phyloP scores from a whole-genome alignment of 2,113 vertebrate genomes.

The Chamaetylas fuelleborni region DNA sequence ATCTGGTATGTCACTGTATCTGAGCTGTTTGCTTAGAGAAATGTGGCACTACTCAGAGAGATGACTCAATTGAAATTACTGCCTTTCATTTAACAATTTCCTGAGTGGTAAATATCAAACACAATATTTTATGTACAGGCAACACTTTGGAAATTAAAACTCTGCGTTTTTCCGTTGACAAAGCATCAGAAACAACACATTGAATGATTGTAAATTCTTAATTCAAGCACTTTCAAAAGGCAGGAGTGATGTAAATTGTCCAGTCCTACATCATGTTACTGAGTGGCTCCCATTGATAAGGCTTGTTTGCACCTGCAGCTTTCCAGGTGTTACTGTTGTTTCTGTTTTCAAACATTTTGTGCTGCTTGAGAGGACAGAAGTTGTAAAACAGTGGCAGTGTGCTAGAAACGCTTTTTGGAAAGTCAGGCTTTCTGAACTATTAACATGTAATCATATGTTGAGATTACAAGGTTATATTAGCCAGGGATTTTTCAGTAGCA shows the following conservation, averaged over 20 bases:
- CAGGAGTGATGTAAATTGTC: not conserved
- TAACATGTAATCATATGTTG: not conserved
- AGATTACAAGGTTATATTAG: not conserved
- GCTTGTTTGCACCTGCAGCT: not conserved
- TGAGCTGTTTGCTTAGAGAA: not conserved
- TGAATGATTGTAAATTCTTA: not conserved
- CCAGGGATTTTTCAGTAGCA: not conserved
- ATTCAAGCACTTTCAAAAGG: not conserved
- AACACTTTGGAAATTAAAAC: not conserved
- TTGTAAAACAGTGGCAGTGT: not conserved
- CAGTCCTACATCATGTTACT: not conserved
- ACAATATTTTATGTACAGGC: not conserved
- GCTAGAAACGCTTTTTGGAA: not conserved
- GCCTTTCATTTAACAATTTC: not conserved
- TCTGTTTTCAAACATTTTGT: not conserved
- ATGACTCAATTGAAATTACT: not conserved
- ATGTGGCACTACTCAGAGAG: not conserved
- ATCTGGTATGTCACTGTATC: not conserved
- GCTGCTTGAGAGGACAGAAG: not conserved
- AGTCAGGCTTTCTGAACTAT: not conserved
- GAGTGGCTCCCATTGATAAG: not conserved
- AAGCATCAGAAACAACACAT: not conserved
- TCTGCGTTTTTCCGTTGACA: not conserved
- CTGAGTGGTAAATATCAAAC: not conserved
- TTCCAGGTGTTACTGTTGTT: not conserved